Evolutionary conservation across 2,113 vertebrate species (phyloP), one percentile per base, ranked within the genome.

Genomic region (Capreolus pygargus): DNA sequence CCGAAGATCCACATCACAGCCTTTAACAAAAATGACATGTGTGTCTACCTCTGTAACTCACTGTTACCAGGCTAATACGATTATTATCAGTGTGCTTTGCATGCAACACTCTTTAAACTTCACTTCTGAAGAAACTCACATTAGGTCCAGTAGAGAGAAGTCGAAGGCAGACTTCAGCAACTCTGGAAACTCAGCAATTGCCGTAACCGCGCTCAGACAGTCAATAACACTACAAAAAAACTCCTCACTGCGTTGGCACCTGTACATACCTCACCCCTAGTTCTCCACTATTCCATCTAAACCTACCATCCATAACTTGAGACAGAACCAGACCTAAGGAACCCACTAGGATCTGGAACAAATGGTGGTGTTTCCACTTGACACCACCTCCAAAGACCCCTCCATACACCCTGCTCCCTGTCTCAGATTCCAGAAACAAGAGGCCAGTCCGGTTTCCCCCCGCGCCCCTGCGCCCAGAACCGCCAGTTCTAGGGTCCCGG

Each of bases 41-140:
- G 85, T 5, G 19, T 91, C 58, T 70, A 96, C 91, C 94, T 97
- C 88, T 95, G 95, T 64, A 85, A 97, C 79, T 96, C 97, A 27
- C 47, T 94, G 70, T 52, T 21, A 88, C 6, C 83, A 61, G 43
- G 30, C 64, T 81, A 89, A 25, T 15, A 36, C 2, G 14, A 91
- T 33, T 54, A n/a, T 27, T 79, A 52, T 27, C 33, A 55, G 21
- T 19, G 25, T 13, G n/a, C 36, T 86, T 67, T 10, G 5, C 33
- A 45, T 17, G 15, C 79, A 92, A 86, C 43, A 47, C 27, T 86
- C 52, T 87, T 85, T 19, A 64, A 57, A 60, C 45, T 89, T 76
- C 45, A 8, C 50, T 92, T 94, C 39, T 79, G 43, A 94, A 70
- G 50, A 84, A 82, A 86, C 52, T 58, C 83, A 95, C 30, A 74